These are phyloP conservation scores for Musca domestica DNA, from an alignment of 1,140 invertebrate genomes.

Conservation along the genomic window DNA sequence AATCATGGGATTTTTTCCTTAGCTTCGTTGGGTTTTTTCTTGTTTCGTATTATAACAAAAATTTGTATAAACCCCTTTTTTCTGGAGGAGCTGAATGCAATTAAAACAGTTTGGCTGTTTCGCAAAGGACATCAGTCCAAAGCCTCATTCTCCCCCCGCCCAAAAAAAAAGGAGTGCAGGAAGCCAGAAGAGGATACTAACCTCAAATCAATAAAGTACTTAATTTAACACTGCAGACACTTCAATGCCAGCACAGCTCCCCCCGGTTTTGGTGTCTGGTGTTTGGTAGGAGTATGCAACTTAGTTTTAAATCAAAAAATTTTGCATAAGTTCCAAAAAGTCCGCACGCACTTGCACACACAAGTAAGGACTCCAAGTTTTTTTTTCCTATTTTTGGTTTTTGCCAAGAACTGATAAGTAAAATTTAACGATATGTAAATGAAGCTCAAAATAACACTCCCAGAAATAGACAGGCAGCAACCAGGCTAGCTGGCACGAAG, in stretches of 20 bases:
- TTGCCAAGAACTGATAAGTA: constrained; percentile 13
- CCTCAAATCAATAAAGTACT: constrained; percentile 22
- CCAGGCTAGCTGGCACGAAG: no score
- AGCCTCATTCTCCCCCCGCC: no score
- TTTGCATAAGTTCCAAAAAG: background rate
- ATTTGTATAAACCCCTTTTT: background rate
- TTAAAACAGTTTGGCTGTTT: no score
- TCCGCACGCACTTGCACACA: no score
- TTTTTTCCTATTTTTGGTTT: no score
- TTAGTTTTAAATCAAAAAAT: background rate
- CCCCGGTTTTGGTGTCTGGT: background rate
- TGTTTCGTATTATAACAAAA: background rate
- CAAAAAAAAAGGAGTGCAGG: no score
- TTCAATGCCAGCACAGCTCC: background rate
- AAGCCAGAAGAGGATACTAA: background rate
- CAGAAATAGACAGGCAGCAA: no score
- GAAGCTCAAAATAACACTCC: constrained; percentile 13
- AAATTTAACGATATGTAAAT: constrained; percentile 23
- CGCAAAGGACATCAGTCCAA: no score
- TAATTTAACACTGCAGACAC: constrained; percentile 19
- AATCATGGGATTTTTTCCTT: constrained; percentile 4
- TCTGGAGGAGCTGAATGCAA: no score
- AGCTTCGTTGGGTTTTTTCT: background rate
- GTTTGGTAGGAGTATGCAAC: background rate
- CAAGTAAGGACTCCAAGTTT: no score